Evolutionary conservation across 2,888 invertebrate genomes (phyloP), one percentile per base, ranked within the genome.

Genomic region (Lithophane ornitopus): DNA sequence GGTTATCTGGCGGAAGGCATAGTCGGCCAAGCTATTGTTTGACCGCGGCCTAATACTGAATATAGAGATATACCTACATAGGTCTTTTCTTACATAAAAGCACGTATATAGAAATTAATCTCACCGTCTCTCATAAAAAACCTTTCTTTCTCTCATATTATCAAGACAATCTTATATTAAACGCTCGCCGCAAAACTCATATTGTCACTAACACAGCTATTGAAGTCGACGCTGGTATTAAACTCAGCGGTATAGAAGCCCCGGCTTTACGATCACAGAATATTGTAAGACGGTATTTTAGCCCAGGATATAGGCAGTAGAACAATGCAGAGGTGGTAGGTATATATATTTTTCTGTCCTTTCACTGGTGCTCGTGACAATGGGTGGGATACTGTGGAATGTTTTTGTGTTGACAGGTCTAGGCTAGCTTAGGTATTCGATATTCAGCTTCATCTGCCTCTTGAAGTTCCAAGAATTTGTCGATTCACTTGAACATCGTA

Each of bases 161-260:
- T 19, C 41, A 26, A 41, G n/a, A 74, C 61, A 54, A 34, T 67
- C 8, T 76, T 54, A n/a, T 81, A 78, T 49, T 41, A 67, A 80
- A 61, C 61, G 80, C 26, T 16, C 16, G 6, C 28, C 49, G 44
- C 41, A 39, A 63, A 44, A 39, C 66, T 80, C 74, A 62, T 78
- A 76, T 68, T 58, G 67, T 39, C 81, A 81, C 76, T 76, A 74
- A 68, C 56, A 54, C 7, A 34, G 65, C 46, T 22, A 62, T 78
- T 67, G 74, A 59, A 74, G 74, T 54, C 2, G 28, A 26, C 39
- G 44, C 49, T 3, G 34, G 26, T 59, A 80, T 78, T 78, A 80
- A 54, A 28, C 39, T 11, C 19, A 78, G 61, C 14, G 19, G 0
- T 41, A 62, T 49, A 63, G 26, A 56, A 78, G 1, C 16, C 16